These are phyloP conservation scores for Oryzias celebensis DNA, from an alignment of 2,113 vertebrate species.

Conservation along the genomic window DNA sequence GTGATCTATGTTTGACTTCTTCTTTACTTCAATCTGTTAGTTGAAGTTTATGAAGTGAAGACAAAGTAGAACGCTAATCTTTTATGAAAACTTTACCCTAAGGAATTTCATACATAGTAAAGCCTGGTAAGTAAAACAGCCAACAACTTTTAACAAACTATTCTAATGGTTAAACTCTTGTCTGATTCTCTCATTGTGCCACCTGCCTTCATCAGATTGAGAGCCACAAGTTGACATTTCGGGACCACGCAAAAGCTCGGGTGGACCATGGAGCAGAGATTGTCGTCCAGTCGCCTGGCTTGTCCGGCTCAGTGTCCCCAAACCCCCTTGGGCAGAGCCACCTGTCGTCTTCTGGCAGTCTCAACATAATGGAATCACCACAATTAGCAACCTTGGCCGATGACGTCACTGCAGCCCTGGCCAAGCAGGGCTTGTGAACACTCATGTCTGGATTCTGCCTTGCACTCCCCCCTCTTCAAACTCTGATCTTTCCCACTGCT, in stretches of 20 bases:
- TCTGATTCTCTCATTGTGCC: slow-evolving; percentile 40
- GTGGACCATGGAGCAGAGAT: slow-evolving; percentile 96
- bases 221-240: slow-evolving; percentile 91
- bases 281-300: slow-evolving; percentile 85
- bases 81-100: not conserved
- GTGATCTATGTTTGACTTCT: not conserved
- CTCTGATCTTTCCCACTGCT: slow-evolving; percentile 50
- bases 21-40: not conserved
- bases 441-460: slow-evolving; percentile 27
- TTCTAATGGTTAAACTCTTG: not conserved
- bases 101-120: not conserved
- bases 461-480: slow-evolving; percentile 21
- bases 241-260: slow-evolving; percentile 89
- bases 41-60: slow-evolving; percentile 1
- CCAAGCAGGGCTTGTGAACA: slow-evolving; percentile 98
- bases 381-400: slow-evolving; percentile 95
- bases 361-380: slow-evolving; percentile 94
- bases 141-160: not conserved
- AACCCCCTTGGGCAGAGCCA: slow-evolving; percentile 87
- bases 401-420: slow-evolving; percentile 95
- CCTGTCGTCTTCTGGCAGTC: slow-evolving; percentile 93
- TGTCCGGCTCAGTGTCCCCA: slow-evolving; percentile 86
- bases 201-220: slow-evolving; percentile 84
- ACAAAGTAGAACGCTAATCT: not conserved
- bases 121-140: not conserved